A percentile compares a stretch with the other conserved stretches of the same genome.
Evolutionary conservation across 2,113 vertebrate genomes (phyloP).

Genomic region (Callipepla squamata): DNA sequence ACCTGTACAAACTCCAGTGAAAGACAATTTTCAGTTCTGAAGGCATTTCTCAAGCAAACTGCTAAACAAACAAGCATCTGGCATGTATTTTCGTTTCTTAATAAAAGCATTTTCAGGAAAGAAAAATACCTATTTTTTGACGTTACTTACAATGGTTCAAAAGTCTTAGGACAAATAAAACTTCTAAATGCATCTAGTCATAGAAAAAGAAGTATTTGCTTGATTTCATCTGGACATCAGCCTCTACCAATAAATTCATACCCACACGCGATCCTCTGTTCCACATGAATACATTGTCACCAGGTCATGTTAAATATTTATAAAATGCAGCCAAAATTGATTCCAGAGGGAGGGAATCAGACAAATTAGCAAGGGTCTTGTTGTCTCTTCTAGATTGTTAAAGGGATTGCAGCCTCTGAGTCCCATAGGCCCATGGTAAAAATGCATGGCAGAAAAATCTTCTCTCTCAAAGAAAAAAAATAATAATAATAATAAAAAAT

Average conservation of each 20-base stretch:
- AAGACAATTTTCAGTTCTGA: constrained; percentile 56
- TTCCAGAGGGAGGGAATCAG: neutral
- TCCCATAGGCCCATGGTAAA: neutral
- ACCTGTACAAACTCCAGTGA: constrained; percentile 37
- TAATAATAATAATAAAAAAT: neutral
- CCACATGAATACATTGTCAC: neutral
- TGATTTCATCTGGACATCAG: neutral
- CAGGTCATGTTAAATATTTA: neutral
- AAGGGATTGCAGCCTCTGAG: neutral
- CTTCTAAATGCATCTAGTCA: neutral
- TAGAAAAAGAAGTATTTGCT: neutral
- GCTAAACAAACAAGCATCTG: constrained; percentile 49
- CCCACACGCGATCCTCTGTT: neutral
- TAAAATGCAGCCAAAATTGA: neutral
- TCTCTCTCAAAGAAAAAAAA: neutral
- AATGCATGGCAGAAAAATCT: neutral
- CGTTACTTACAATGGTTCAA: neutral
- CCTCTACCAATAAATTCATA: neutral
- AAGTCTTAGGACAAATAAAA: neutral
- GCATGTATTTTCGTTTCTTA: constrained; percentile 21
- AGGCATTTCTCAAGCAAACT: neutral
- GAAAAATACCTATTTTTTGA: no score
- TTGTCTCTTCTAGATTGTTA: neutral
- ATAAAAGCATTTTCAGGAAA: neutral
- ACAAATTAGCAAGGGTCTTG: neutral